Evolutionary conservation across 2,113 vertebrate genomes (phyloP).

Genomic region (Eptesicus fuscus): DNA sequence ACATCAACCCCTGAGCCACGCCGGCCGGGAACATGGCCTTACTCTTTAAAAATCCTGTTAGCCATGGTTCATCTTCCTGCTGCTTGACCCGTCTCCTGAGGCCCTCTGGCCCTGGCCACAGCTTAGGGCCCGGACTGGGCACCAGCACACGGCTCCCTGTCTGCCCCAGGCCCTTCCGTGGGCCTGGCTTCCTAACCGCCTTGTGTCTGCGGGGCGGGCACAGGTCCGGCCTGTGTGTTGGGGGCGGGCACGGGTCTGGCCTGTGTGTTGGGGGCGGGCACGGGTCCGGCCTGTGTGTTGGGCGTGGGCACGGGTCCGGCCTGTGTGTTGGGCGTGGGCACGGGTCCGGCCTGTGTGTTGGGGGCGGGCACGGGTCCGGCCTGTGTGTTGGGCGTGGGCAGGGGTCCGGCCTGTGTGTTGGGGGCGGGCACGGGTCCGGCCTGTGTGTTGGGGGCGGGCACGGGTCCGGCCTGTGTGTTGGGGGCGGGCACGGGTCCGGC

Average conservation of each 20-base stretch:
- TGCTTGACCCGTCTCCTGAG: constrained; percentile 51
- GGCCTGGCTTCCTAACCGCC: constrained; percentile 50
- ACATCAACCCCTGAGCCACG: no score
- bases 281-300: no score
- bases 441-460: not conserved
- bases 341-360: no score
- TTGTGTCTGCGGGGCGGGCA: constrained; percentile 48
- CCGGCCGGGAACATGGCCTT: not conserved
- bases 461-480: not conserved
- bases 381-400: constrained; percentile 58
- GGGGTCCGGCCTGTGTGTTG: no score
- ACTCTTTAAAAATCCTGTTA: constrained; percentile 56
- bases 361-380: constrained; percentile 14
- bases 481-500: constrained; percentile 31
- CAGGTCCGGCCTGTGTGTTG: not conserved
- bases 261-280: constrained; percentile 39
- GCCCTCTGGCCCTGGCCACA: constrained; percentile 53
- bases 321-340: constrained; percentile 34
- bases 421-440: no score
- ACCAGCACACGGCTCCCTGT: constrained; percentile 47
- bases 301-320: constrained; percentile 12
- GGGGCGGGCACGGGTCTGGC: constrained; percentile 27
- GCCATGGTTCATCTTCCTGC: constrained; percentile 48
- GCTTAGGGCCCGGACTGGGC: constrained; percentile 61
- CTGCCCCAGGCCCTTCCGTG: constrained; percentile 59